Evolutionary conservation across 2,113 vertebrate species (phyloP).

Genomic region (Oncorhynchus masou): DNA sequence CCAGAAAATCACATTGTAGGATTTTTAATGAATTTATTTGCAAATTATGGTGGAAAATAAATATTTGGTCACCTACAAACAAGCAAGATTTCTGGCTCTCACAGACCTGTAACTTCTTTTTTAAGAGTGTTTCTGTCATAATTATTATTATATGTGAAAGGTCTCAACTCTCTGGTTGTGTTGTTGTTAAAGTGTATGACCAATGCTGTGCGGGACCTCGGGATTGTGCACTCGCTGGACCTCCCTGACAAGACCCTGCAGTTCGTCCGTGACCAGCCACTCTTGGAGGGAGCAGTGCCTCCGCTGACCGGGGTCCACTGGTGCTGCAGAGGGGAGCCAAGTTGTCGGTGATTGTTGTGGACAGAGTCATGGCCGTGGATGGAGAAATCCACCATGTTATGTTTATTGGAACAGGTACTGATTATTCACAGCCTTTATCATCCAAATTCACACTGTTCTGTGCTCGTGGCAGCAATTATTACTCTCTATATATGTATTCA

Average conservation of each 20-base stretch:
- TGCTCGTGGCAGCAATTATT: not conserved
- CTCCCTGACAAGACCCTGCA: conserved; percentile 59
- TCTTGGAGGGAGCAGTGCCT: conserved; percentile 52
- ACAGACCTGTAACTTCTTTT: no score
- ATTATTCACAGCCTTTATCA: not conserved
- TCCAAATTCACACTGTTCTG: not conserved
- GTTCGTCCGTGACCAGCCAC: conserved; percentile 59
- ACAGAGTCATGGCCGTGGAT: conserved; percentile 37
- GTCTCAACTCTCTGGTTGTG: not conserved
- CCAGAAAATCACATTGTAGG: no score
- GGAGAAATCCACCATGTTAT: conserved; percentile 40
- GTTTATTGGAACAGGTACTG: conserved; percentile 66
- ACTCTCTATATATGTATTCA: not conserved
- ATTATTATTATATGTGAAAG: not conserved
- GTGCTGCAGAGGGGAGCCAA: conserved; percentile 49
- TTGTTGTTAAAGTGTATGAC: conserved; percentile 44
- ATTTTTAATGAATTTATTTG: no score
- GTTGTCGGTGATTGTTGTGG: conserved; percentile 52
- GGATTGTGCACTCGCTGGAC: conserved; percentile 41
- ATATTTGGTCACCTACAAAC: no score
- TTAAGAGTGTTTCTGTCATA: not conserved
- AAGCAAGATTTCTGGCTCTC: no score
- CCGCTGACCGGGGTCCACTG: conserved; percentile 36
- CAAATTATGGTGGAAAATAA: no score
- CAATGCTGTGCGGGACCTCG: conserved; percentile 22